Base-by-base conservation (phyloP, 2,113 vertebrate species). In the Hypomesus transpacificus region DNA sequence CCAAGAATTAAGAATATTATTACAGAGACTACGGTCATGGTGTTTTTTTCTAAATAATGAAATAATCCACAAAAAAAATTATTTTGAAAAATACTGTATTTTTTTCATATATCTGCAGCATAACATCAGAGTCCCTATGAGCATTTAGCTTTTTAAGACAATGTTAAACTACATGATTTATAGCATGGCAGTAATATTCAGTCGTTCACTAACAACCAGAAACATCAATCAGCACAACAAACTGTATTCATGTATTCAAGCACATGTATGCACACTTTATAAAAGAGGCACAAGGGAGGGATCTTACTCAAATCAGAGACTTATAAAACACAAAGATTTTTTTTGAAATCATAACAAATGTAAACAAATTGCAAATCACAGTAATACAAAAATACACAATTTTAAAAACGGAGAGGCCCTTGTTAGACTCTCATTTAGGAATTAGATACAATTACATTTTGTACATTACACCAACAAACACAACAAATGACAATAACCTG, bases 331-430 rank as follows among this genome's bases (percentile, higher is more conserved):
- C 82, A 84, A 86, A 90, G 79, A 89, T 91, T 89, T 88, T 87
- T 46, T 87, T 83, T 86, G 84, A 87, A 93, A 92, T 92, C 80
- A 85, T 89, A 92, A 84, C 87, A 89, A 90, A 90, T 92, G 89
- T 91, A 94, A 90, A 91, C 86, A 85, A 84, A 92, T 90, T 88
- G 89, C 91, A 95, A 93, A 89, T 91, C 91, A 91, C 89, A 73
- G 84, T 84, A 90, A 92, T 95, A 96, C 94, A 96, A 96, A 96
- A 96, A 96, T 95, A 96, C 93, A 90, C 94, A 93, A 92, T 88
- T 91, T 94, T 94, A 90, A 88, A 91, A 89, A 94, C 91, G 91
- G 81, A 91, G 91, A 91, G 90, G 91, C 90, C 90, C 66, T 79
- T 85, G 79, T 91, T 89, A 88, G 87, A 92, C 86, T 89, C 89